Base-by-base conservation (phyloP, 2,888 invertebrate species). In the Apamea epomidion region DNA sequence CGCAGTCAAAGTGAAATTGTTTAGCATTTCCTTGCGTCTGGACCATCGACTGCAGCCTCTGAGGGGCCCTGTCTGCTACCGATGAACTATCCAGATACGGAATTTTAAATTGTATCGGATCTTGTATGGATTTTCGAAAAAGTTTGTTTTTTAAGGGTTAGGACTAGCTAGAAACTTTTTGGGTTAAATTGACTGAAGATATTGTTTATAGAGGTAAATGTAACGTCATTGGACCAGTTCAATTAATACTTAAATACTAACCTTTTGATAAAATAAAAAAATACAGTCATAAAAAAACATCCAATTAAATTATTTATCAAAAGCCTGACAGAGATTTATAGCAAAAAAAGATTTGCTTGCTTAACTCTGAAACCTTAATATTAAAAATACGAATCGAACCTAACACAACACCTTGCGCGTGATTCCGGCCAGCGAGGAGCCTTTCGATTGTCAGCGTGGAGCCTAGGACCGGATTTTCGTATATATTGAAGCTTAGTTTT, bases 1-100 rank as follows among this genome's bases (percentile, higher is more conserved):
- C 76, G 76, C 81, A 84, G 73, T 81, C 81, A 83, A 88, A 89
- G 84, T 64, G 70, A 86, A 88, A 83, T 83, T 86, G 78, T 86
- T 82, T 80, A 74, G 48, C 54, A 67, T 89, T 82, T 71, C 64
- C 48, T 79, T 84, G 69, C 51, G 25, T 77, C 78, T 67, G 25
- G 45, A 18, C 62, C 76, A 81, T 75, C 37, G 64, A 76, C 64
- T 71, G 48, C n/a, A 54, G 67, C 74, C 65, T 86, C 51, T 4
- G 76, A 81, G 72, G 72, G 29, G 32, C 42, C 69, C 51, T 69
- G 70, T 85, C 62, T 69, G 37, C 51, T 65, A 48, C 48, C 21
- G 18, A 67, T 58, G 67, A 32, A 76, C 51, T 48, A 62, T 77
- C 21, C 4, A 42, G 76, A 80, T 69, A 76, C 29, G 25, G 71